Base-by-base conservation (phyloP, 1,140 invertebrate species). In the Papilio xuthus region DNA sequence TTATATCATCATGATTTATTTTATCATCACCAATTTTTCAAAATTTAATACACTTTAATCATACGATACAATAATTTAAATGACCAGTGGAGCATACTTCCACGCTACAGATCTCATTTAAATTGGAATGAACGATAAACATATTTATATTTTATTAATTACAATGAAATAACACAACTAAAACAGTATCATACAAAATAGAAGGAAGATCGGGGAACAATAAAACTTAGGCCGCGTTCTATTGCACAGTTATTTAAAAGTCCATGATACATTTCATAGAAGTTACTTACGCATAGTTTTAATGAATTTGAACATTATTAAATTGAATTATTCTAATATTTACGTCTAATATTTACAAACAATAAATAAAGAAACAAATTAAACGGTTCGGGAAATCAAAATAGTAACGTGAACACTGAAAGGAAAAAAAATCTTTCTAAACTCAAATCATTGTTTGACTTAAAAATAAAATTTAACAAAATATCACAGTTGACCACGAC, bases 11-110 rank as follows among this genome's bases (percentile, higher is more conserved):
- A 93, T 92, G 91, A 91, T 92, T 93, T 93, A 93, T 92, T 93
- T 92, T 91, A 92, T 92, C 90, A 87, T 93, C 90, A 92, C 88
- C 91, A 92, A 92, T 92, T 91, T 89, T 90, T 93, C 90, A 90
- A 91, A n/a, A 92, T 92, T 93, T 88, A 91, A 90, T 93, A 93
- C 91, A 93, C 80, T 91, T 93, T 92, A 92, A 91, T 91, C 87
- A 91, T 92, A 92, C 90, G 90, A 86, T 93, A 93, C 89, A 93
- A 93, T 93, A 93, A 93, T 93, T 93, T 93, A 93, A 93, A 93
- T 93, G 92, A 92, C 90, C 89, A 67, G 89, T 88, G 87, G 92
- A 89, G 89, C 88, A 89, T 89, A 92, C 86, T 89, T 88, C 87
- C 72, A 37, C 53, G 80, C 89, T 93, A 93, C 86, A 92, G 86